A percentile compares a stretch with the other conserved stretches of the same genome.
Conservation (phyloP, 2,797 vertebrate genomes). For the Gymnoscopelus braueri region DNA sequence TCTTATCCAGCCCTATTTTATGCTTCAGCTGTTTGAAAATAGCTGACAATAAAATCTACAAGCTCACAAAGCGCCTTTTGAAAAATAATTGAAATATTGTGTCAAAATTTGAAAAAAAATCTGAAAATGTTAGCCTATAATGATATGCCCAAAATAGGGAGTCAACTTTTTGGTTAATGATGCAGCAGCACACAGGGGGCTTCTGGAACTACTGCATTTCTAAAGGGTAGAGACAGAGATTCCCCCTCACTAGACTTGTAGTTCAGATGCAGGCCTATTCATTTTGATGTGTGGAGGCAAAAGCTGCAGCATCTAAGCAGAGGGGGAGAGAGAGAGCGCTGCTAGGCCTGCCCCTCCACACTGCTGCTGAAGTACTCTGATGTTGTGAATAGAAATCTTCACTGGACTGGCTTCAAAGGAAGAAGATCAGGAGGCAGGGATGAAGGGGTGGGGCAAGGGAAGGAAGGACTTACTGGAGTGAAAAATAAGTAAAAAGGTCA, state of each 20-base stretch:
- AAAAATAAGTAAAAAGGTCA: slow-evolving; percentile 45
- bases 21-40: too few species aligned
- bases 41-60: too few species aligned
- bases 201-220: slow-evolving; percentile 55
- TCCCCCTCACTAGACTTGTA: slow-evolving; percentile 49
- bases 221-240: slow-evolving; percentile 47
- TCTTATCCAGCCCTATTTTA: too few species aligned
- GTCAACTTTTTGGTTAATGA: slow-evolving; percentile 44
- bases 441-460: slow-evolving; percentile 33
- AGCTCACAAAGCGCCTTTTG: too few species aligned
- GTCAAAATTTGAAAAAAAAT: too few species aligned
- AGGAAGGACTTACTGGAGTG: slow-evolving; percentile 36
- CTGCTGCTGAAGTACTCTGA: slow-evolving; percentile 57
- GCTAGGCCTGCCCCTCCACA: slow-evolving; percentile 58
- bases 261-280: slow-evolving; percentile 63
- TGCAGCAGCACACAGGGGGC: slow-evolving; percentile 48
- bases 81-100: too few species aligned
- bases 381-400: slow-evolving; percentile 69
- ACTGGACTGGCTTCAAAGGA: slow-evolving; percentile 67
- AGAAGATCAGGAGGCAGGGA: slow-evolving; percentile 42
- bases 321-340: slow-evolving; percentile 56
- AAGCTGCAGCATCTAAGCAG: slow-evolving; percentile 55
- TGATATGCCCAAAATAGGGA: too few species aligned
- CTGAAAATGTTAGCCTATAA: too few species aligned
- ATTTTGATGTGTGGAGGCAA: slow-evolving; percentile 64